Evolutionary conservation across 2,888 invertebrate genomes (phyloP).

Genomic region (Linyphia triangularis): DNA sequence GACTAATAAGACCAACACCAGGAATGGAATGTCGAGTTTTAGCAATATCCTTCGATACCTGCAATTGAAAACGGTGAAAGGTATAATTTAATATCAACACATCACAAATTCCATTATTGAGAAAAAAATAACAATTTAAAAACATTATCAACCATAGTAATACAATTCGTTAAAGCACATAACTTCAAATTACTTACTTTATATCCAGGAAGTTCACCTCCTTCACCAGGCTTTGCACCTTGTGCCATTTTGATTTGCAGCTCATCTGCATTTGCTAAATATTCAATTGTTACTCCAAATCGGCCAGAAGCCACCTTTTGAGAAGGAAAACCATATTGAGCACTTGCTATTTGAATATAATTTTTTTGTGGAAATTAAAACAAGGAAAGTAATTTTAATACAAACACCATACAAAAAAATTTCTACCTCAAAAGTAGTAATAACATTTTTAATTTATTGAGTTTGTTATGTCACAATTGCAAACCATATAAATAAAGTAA

Average conservation of each 20-base stretch:
- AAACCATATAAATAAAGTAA: no score
- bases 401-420: background rate
- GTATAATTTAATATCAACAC: background rate
- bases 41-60: slow-evolving; percentile 97
- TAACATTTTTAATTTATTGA: background rate
- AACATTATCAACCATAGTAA: background rate
- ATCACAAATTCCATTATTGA: background rate
- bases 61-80: slow-evolving; percentile 79
- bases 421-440: no score
- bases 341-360: background rate
- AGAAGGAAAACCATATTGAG: background rate
- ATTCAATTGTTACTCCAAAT: slow-evolving; percentile 98
- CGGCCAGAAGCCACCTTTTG: slow-evolving; percentile 94
- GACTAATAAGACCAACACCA: slow-evolving; percentile 98
- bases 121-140: background rate
- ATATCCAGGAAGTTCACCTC: slow-evolving; percentile 95
- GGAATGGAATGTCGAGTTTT: slow-evolving; percentile 96
- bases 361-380: background rate
- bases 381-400: background rate
- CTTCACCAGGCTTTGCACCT: slow-evolving; percentile 99
- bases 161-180: no score
- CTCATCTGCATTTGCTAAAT: slow-evolving; percentile 98
- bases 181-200: no score
- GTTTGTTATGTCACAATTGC: no score
- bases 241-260: slow-evolving; percentile 99